A percentile compares a stretch with the other conserved stretches of the same genome.
Conservation (phyloP, 2,888 invertebrate species). For the Anaspis maculata region DNA sequence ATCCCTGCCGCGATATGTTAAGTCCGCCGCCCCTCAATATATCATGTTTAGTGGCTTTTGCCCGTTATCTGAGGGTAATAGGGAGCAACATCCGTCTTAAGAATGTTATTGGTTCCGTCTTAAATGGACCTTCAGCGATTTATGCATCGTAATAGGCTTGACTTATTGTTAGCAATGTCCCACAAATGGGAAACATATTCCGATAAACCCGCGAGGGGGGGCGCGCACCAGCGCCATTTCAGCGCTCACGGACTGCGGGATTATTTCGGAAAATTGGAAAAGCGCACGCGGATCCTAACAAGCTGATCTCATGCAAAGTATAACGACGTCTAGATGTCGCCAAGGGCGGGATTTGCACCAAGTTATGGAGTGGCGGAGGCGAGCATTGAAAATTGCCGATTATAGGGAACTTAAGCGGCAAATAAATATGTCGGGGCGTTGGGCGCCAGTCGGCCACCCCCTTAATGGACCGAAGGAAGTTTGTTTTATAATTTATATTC, state of each 20-base stretch:
- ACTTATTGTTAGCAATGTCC: slow-evolving; percentile 15
- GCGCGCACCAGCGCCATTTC: slow-evolving; percentile 2
- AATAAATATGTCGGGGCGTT: slow-evolving; percentile 31
- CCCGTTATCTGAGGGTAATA: slow-evolving; percentile 34
- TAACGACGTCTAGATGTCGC: slow-evolving; percentile 37
- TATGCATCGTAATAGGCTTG: slow-evolving; percentile 30
- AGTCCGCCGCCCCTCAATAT: slow-evolving; percentile 22
- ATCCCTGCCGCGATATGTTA: slow-evolving; percentile 18
- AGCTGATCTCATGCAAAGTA: slow-evolving; percentile 33
- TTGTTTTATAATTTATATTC: neutral
- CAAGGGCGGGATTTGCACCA: slow-evolving; percentile 31
- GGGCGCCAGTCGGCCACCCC: neutral
- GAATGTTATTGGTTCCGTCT: slow-evolving; percentile 34
- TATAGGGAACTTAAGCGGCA: slow-evolving; percentile 35
- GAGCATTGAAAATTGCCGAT: slow-evolving; percentile 38
- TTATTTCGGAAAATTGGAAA: slow-evolving; percentile 31
- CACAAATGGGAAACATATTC: slow-evolving; percentile 17
- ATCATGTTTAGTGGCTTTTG: slow-evolving; percentile 38
- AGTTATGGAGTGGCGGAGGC: slow-evolving; percentile 34
- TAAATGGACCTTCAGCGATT: slow-evolving; percentile 32
- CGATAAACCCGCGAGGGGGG: too few relatives aligned
- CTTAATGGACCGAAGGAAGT: too few relatives aligned
- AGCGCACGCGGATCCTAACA: slow-evolving; percentile 30
- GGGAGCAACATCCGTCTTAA: slow-evolving; percentile 32
- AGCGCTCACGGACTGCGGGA: slow-evolving; percentile 12